Evolutionary conservation across 2,113 vertebrate species (phyloP), one percentile per base, ranked within the genome.

Genomic region (Psilopsiagon aurifrons): DNA sequence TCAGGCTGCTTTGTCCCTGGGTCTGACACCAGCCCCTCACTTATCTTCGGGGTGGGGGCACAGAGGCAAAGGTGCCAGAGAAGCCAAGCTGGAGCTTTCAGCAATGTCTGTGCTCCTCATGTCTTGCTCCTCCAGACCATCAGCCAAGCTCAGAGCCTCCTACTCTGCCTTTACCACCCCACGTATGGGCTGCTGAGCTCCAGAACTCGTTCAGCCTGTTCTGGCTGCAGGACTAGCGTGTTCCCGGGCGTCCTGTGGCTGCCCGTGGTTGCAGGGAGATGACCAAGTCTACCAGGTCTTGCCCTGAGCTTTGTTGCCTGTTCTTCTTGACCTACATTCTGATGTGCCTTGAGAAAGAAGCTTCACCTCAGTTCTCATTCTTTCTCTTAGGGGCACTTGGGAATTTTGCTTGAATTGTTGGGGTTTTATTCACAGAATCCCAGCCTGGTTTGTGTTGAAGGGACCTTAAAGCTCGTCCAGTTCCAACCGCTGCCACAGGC

Each of bases 171-270:
- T 8, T 5, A 4, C 62, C 11, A 7, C 19, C 11, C 12, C 66
- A 16, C 18, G 0, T 29, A 44, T 28, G 24, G 10, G 88, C 63
- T 39, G 1, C 6, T 3, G 82, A 31, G 64, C 28, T 6, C 8
- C 5, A 20, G 80, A 95, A 93, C 62, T 51, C 5, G 64, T 81
- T 92, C n/a, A 37, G 91, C 88, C 79, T 87, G 77, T 95, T 92
- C 13, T 70, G 71, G 49, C 52, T 70, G 31, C 81, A 35, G 57
- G 22, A 59, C 33, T 33, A 35, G 22, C 13, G 6, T 31, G 67
- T 93, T 88, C 84, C 67, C 55, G 27, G 64, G 91, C 10, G 8
- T 64, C 88, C 64, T 37, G 28, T 68, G 67, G 46, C 52, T 70
- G 28, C 81, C 69, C 25, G 44, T 62, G 69, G 71, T 19, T 83